Base-by-base conservation (phyloP, 2,797 vertebrate genomes). In the Hypotaenidia philippensis region DNA sequence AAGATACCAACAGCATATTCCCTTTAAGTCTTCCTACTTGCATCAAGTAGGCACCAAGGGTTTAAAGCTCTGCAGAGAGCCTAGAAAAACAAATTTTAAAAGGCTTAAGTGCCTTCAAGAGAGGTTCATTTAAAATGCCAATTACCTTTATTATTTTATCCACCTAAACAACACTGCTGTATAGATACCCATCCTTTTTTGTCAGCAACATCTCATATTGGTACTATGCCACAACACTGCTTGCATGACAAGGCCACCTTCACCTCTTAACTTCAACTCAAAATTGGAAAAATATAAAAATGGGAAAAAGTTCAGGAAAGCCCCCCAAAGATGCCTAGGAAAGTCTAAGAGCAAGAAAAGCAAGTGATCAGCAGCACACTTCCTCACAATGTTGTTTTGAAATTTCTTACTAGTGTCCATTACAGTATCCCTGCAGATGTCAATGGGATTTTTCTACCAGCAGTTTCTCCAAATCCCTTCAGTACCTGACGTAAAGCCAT, bases 141-240 rank as follows among this genome's bases (percentile, higher is more conserved):
- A 23, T 38, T 70, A 76, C 12, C 21, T 66, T 76, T 38, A 77
- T 31, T n/a, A 52, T 21, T 91, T 66, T 26, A 55, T 23, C 27
- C 65, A 90, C 63, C 61, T 49, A 22, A 18, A 27, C 45, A 27
- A 61, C 6, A 7, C n/a, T 52, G 29, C 1, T 7, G 2, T 52
- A 85, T 4, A 66, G 31, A 66, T 34, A 5, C 21, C 47, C 22
- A 45, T 18, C 44, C 44, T 36, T 9, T 78, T 57, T 34, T 49
- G 29, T 40, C 70, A 91, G 41, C 76, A 84, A 40, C 4, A 4
- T 22, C 75, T 70, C 44, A 16, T 17, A 44, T 1, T 29, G 32
- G 36, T 44, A 20, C 44, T 19, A 20, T 0, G 2, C 10, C 71
- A 66, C 20, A 25, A 49, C 0, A 11, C 11, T 18, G 8, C 21